Percentiles rank a stretch among this genome's conserved stretches.
Evolutionary conservation across 2,888 invertebrate species (phyloP).

Genomic region (Lymantria monacha): DNA sequence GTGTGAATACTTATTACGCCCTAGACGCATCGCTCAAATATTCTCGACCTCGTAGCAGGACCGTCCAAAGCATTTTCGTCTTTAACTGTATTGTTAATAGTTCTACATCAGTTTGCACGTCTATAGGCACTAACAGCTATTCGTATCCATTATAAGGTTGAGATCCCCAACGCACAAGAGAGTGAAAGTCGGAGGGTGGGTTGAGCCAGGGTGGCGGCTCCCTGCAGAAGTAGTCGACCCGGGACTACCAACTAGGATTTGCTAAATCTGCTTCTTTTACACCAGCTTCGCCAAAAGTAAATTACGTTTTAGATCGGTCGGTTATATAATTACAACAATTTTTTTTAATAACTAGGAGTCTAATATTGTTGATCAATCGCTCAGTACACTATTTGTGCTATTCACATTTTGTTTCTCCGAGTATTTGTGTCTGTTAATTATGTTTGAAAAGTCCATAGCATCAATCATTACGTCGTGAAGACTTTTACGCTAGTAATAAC

Average conservation of each 20-base stretch:
- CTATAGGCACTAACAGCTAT: slow-evolving; percentile 53
- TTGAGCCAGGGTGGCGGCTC: slow-evolving; percentile 55
- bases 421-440: background rate
- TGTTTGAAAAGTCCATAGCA: background rate
- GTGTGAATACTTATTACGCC: slow-evolving; percentile 65
- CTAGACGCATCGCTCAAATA: slow-evolving; percentile 71
- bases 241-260: slow-evolving; percentile 76
- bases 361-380: no score
- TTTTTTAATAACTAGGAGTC: background rate
- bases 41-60: slow-evolving; percentile 68
- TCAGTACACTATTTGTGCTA: background rate
- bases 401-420: background rate
- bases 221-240: slow-evolving; percentile 77
- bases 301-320: slow-evolving; percentile 24
- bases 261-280: slow-evolving; percentile 77
- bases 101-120: slow-evolving; percentile 39
- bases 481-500: no score
- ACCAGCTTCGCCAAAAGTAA: slow-evolving; percentile 45
- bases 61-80: slow-evolving; percentile 50
- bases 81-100: slow-evolving; percentile 41
- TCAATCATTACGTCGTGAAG: background rate
- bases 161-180: slow-evolving; percentile 77
- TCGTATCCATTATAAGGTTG: slow-evolving; percentile 51
- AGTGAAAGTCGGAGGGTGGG: slow-evolving; percentile 76
- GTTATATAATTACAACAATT: slow-evolving; percentile 1